Evolutionary conservation across 2,888 invertebrate species (phyloP).

Genomic region (Caenorhabditis afra): DNA sequence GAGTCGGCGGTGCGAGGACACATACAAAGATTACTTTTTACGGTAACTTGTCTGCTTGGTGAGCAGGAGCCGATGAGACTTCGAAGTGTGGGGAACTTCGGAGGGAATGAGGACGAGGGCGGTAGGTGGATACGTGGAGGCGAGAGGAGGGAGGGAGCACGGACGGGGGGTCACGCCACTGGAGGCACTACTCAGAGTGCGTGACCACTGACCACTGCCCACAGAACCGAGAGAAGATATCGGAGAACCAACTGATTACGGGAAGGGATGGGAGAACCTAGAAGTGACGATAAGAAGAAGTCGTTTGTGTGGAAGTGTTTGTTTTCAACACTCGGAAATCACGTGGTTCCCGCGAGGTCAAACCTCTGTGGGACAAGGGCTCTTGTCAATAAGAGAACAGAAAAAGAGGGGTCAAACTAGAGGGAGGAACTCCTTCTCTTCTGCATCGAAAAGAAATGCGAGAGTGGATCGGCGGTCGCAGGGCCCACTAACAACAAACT

Average conservation of each 20-base stretch:
- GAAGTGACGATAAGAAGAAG: constrained; percentile 8
- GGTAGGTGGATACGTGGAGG: neutral
- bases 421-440: neutral
- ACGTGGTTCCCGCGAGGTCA: constrained; percentile 34
- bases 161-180: constrained; percentile 44
- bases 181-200: neutral
- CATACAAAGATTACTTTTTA: constrained; percentile 31
- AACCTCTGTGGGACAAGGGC: neutral
- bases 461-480: neutral
- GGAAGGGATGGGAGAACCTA: neutral
- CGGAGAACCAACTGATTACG: constrained; percentile 32
- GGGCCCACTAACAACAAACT: constrained; percentile 39
- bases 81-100: constrained; percentile 34
- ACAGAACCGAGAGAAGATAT: constrained; percentile 30
- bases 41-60: constrained; percentile 21
- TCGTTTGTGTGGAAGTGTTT: neutral
- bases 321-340: neutral
- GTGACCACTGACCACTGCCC: constrained; percentile 40
- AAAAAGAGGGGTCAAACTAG: neutral
- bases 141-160: constrained; percentile 9
- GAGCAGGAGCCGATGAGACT: neutral
- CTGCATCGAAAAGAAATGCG: neutral
- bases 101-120: too few species aligned
- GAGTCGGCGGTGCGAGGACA: neutral
- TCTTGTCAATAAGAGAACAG: constrained; percentile 5